Evolutionary conservation across 1,140 invertebrate species (phyloP).

Genomic region (Neodiprion virginianus): DNA sequence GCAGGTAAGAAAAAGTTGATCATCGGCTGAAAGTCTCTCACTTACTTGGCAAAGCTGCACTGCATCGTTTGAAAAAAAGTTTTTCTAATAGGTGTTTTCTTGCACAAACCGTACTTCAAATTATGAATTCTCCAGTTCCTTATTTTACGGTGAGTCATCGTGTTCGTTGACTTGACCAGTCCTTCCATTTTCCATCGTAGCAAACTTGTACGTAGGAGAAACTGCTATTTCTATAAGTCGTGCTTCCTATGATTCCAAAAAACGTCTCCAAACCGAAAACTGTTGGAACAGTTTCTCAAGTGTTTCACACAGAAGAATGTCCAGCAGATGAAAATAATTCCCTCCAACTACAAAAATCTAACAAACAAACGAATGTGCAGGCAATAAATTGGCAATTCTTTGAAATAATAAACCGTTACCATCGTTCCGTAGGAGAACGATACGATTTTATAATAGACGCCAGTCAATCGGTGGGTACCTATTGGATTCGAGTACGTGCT

Average conservation of each 20-base stretch:
- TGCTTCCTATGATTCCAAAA: too few species aligned
- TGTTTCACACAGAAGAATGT: neutral
- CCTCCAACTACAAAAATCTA: too few species aligned
- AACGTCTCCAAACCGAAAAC: too few species aligned
- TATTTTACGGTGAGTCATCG: too few species aligned
- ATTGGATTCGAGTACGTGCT: conserved; percentile 61
- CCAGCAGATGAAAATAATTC: too few species aligned
- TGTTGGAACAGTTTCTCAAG: too few species aligned
- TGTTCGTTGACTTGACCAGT: too few species aligned
- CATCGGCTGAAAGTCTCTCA: neutral
- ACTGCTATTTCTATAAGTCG: too few species aligned
- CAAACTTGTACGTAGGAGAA: too few species aligned
- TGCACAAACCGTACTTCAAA: neutral
- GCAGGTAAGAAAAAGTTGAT: conserved; percentile 23
- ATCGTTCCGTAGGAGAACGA: conserved; percentile 59
- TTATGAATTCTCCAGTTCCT: neutral
- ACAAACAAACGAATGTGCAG: too few species aligned
- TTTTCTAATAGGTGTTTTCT: neutral
- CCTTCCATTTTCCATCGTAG: too few species aligned
- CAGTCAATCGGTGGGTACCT: conserved; percentile 49
- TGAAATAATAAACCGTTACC: conserved; percentile 25
- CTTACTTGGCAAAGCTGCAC: too few species aligned
- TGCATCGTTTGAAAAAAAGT: neutral
- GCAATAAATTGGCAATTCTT: neutral
- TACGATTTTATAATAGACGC: conserved; percentile 62